These are phyloP conservation scores for Calameuta pallipes DNA, from an alignment of 2,888 invertebrate species.

Conservation along the genomic window DNA sequence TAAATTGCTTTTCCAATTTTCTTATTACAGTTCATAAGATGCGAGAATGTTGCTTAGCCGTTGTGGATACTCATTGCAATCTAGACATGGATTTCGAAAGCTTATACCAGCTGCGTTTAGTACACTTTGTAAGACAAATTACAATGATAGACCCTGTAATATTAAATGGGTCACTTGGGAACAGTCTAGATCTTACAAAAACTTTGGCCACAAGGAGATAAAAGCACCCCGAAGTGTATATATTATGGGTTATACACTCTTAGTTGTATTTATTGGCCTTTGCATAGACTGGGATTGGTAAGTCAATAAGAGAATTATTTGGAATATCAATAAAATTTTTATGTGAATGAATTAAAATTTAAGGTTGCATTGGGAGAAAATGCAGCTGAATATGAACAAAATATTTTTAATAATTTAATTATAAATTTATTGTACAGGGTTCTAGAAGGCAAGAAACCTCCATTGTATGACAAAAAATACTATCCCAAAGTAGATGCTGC, in stretches of 20 bases:
- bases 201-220: neutral
- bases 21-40: neutral
- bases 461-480: constrained; percentile 37
- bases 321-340: neutral
- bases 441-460: neutral
- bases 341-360: neutral
- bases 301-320: neutral
- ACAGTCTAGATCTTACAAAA: neutral
- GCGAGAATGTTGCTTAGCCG: neutral
- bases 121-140: neutral
- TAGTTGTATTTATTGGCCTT: neutral
- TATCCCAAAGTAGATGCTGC: constrained; percentile 71
- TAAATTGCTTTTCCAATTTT: neutral
- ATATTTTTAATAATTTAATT: constrained; percentile 3
- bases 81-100: neutral
- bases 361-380: neutral
- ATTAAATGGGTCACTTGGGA: neutral
- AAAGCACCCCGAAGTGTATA: neutral
- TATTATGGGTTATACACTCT: neutral
- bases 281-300: constrained; percentile 6
- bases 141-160: neutral
- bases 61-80: neutral
- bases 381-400: neutral
- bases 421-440: constrained; percentile 2
- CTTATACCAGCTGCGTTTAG: neutral